Evolutionary conservation across 2,797 vertebrate species (phyloP), one percentile per base, ranked within the genome.

Genomic region (Poeciliopsis gracilis): DNA sequence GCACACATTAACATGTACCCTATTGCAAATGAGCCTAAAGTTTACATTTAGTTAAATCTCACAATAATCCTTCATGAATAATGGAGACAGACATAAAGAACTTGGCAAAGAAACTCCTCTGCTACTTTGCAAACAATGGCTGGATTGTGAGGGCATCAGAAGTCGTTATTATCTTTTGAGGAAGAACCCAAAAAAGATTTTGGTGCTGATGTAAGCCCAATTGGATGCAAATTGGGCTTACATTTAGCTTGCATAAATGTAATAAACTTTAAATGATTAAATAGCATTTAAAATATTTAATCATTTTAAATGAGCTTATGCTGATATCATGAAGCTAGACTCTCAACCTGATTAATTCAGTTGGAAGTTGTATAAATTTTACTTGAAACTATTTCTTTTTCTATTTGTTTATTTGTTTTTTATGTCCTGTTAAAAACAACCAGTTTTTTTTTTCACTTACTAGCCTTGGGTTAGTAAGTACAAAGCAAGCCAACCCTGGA

Each of bases 61-160:
- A 25, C 53, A n/a, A n/a, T 83, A 59, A 85, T 86, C 77, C 38
- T 51, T 88, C 82, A 90, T 89, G 87, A 93, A 91, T 90, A 89
- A 91, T 91, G 82, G 82, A 90, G 79, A 75, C 82, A 45, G 78
- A 80, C 75, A 72, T 86, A 84, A 46, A 86, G 81, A 79, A 86
- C 67, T 81, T 73, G 59, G 67, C 63, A 46, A 73, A 82, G 79
- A 82, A 88, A 79, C 63, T 77, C 61, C 53, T 77, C 20, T 73
- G 70, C 77, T 3, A 8, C 47, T 45, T 78, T 61, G 53, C 41
- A 78, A 66, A 80, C 55, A 67, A 43, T 12, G 18, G 47, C 33
- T 5, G 15, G 45, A 36, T 55, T 75, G 36, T 75, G 30, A 76
- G 28, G 18, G 72, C 71, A 76, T 82, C 53, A 66, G 23, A 53